Evolutionary conservation across 2,113 vertebrate genomes (phyloP).

Genomic region (Eurystomus gularis): DNA sequence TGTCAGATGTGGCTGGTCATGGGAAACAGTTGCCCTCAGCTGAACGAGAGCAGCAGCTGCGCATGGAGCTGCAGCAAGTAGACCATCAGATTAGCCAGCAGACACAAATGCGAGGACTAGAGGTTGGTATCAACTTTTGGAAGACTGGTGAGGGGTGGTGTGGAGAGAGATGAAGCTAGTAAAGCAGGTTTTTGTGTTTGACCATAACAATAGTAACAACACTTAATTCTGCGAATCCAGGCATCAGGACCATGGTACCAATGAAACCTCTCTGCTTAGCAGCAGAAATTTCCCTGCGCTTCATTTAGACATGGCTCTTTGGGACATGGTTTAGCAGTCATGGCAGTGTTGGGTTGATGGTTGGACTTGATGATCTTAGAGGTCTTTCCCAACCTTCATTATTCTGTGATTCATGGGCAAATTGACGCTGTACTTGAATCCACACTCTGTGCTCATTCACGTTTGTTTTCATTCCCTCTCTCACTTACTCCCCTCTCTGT

Average conservation of each 20-base stretch:
- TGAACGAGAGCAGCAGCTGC: constrained; percentile 92
- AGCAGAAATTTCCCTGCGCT: not conserved
- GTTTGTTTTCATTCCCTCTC: not conserved
- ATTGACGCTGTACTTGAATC: not conserved
- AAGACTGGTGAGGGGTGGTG: not conserved
- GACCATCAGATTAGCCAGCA: constrained; percentile 98
- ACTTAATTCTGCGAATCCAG: not conserved
- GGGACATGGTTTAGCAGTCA: too few species aligned
- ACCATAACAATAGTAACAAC: not conserved
- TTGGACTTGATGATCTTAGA: too few species aligned
- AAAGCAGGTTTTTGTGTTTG: not conserved
- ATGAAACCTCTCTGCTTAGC: not conserved
- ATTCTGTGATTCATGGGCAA: not conserved
- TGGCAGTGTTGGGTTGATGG: too few species aligned
- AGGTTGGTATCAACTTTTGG: constrained; percentile 72
- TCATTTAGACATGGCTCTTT: accelerated
- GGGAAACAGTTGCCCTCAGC: constrained; percentile 81
- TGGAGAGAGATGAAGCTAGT: not conserved
- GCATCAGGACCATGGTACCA: not conserved
- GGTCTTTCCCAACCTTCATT: too few species aligned
- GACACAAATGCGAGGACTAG: constrained; percentile 88
- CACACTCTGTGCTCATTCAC: not conserved
- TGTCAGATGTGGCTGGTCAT: constrained; percentile 73
- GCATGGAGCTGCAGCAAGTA: constrained; percentile 94
- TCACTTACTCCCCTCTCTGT: not conserved